phyloP scores from a whole-genome alignment of 2,888 invertebrate species.

The Noctua comes region DNA sequence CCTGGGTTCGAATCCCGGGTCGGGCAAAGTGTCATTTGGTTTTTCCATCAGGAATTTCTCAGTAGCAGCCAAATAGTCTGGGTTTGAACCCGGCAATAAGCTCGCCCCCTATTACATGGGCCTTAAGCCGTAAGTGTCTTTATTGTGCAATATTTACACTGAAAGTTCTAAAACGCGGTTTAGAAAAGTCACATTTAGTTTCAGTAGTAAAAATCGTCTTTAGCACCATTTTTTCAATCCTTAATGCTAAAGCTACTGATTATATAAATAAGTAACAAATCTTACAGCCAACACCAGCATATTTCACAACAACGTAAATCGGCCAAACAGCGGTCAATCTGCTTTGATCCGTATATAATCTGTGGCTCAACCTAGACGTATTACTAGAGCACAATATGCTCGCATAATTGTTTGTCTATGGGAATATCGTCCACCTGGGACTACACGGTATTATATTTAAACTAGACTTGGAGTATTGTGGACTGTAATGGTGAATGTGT shows the following conservation, averaged over 20 bases:
- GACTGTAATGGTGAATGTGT: not conserved
- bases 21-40: too few species aligned
- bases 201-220: not conserved
- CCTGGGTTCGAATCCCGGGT: too few species aligned
- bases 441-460: constrained; percentile 27
- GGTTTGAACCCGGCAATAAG: too few species aligned
- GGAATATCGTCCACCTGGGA: constrained; percentile 48
- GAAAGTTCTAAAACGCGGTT: not conserved
- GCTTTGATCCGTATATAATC: constrained; percentile 51
- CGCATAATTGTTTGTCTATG: constrained; percentile 19
- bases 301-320: constrained; percentile 20
- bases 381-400: constrained; percentile 52
- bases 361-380: constrained; percentile 30
- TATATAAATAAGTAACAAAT: not conserved
- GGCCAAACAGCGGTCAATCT: constrained; percentile 43
- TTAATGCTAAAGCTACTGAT: too few species aligned
- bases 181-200: not conserved
- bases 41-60: too few species aligned
- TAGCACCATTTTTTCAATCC: too few species aligned
- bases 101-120: too few species aligned
- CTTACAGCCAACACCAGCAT: not conserved
- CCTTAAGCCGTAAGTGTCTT: too few species aligned
- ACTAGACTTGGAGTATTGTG: constrained; percentile 28
- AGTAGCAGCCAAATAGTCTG: too few species aligned
- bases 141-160: not conserved